Percentiles rank a stretch among this genome's conserved stretches.
phyloP scores from a whole-genome alignment of 2,113 vertebrate species.

The Otocyon megalotis region DNA sequence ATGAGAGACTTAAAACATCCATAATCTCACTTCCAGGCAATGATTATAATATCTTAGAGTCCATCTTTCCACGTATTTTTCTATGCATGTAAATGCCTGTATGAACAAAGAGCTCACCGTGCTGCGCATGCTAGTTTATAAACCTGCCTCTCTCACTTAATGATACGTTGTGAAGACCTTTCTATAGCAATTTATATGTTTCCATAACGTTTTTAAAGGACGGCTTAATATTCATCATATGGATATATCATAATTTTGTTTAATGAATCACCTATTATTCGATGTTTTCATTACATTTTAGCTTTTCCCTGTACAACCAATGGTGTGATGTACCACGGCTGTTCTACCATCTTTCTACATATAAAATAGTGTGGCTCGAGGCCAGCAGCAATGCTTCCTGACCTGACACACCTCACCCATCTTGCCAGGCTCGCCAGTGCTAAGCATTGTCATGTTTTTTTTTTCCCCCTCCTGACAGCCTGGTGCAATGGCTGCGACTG shows the following conservation, averaged over 20 bases:
- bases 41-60: neutral
- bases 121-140: neutral
- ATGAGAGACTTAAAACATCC: neutral
- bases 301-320: neutral
- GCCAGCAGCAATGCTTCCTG: neutral
- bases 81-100: neutral
- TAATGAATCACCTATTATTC: neutral
- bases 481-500: neutral
- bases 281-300: constrained; percentile 12
- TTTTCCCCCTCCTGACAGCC: no score
- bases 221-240: neutral
- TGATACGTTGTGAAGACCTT: neutral
- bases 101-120: neutral
- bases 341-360: neutral
- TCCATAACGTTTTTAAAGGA: neutral
- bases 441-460: no score
- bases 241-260: neutral
- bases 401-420: accelerated
- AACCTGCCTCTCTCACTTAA: neutral
- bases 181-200: neutral
- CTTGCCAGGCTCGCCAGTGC: neutral
- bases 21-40: neutral
- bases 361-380: neutral
- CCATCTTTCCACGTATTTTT: neutral
- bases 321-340: neutral